Evolutionary conservation across 2,797 vertebrate species (phyloP), one percentile per base, ranked within the genome.

Genomic region (Sebastes steindachneri): DNA sequence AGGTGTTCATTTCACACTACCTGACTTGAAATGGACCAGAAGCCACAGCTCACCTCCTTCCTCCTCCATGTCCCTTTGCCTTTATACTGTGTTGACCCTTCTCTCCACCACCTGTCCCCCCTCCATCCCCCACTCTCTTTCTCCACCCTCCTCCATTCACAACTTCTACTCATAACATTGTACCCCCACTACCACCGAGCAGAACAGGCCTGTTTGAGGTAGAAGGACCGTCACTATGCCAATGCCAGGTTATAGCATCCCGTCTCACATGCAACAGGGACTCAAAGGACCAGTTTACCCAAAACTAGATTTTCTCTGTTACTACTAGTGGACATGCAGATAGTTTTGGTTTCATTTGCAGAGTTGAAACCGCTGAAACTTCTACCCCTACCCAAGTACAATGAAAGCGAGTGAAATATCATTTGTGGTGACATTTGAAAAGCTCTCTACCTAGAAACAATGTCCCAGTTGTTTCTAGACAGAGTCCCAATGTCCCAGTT

Each of bases 21-120:
- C 80, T 88, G 82, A 74, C 15, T 88, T 89, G 87, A 86, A 68
- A 71, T 88, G 85, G 70, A 82, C 80, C 83, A 33, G 33, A 77
- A 35, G 77, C 84, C 74, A 31, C 74, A 82, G 82, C 73, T 84
- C 82, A n/a, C n/a, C 62, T 82, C 64, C 37, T 57, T 63, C 51
- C 64, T 65, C 59, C 65, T 45, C 62, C 69, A 48, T 25, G 4
- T 51, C 51, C 55, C 29, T 45, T 68, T 57, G 19, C 55, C 35
- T 70, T 72, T 68, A 14, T 75, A 73, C 54, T 88, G 70, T 86
- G 72, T 80, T 84, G 37, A 71, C 68, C 67, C 72, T 59, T 37
- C 58, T 88, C 60, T 80, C 73, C 73, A 59, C 63, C 65, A 60
- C 62, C 9, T 28, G 9, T 45, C 53, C 59, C 48, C 31, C 31